Evolutionary conservation across 2,113 vertebrate genomes (phyloP), one percentile per base, ranked within the genome.

Genomic region (Gobio gobio): DNA sequence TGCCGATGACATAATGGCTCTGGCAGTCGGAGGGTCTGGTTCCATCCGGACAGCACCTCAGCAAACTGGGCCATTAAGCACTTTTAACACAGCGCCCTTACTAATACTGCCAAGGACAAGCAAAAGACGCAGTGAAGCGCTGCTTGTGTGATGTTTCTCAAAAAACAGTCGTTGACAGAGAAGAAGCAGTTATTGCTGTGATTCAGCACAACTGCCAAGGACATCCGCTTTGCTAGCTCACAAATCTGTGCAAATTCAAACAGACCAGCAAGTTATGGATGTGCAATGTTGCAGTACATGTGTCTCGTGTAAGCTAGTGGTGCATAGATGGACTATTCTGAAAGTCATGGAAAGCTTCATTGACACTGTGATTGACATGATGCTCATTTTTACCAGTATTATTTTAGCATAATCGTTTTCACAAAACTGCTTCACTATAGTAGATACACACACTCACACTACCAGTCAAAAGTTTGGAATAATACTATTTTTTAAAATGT

Each of bases 31-130:
- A 58, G 61, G 51, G 33, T 78, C 84, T 43, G 51, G 64, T 85
- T 78, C 84, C 54, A 47, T 33, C 75, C 40, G 10, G 4, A 70
- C 51, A 56, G 61, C 47, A 59, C 63, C 84, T 79, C 63, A 58
- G 61, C 56, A 70, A 85, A 79, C 36, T 58, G 59, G 83, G 26
- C 84, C 84, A 85, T 79, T 79, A 79, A 79, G 76, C 75, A 85
- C 76, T 85, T 84, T 73, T 78, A 83, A 73, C 74, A 78, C 26
- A 6, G 7, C 43, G 8, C 61, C 74, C 74, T 84, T 68, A 66
- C 83, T 43, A 26, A 84, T 33, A 47, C 72, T 49, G 54, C 83
- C 43, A 84, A 84, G 83, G 83, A 84, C 74, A 56, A 22, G 26
- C 12, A 7, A 36, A 13, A 84, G 73, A 75, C 8, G 74, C 83